Evolutionary conservation across 2,113 vertebrate genomes (phyloP).

Genomic region (Caloenas nicobarica): DNA sequence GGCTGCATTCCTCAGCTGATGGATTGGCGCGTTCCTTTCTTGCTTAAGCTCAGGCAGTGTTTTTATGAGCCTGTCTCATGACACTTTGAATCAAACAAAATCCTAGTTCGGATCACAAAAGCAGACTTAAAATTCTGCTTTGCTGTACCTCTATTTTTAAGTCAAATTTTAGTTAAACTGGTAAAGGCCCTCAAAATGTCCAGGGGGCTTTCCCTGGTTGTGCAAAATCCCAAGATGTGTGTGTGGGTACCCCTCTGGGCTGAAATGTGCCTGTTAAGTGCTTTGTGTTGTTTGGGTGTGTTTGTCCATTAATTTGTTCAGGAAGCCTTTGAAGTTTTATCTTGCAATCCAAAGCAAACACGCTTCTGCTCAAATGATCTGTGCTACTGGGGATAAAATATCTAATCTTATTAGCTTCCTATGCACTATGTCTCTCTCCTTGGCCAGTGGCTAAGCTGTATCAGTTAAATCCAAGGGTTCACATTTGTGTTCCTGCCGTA

Average conservation of each 20-base stretch:
- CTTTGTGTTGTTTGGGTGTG: slow-evolving; percentile 35
- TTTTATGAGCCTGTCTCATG: slow-evolving; percentile 77
- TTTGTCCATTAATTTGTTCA: slow-evolving; percentile 59
- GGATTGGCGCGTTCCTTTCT: slow-evolving; percentile 72
- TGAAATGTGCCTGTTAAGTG: background rate
- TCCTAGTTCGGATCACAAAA: slow-evolving; percentile 56
- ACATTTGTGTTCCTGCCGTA: background rate
- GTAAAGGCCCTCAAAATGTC: background rate
- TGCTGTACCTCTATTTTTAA: background rate
- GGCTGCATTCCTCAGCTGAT: slow-evolving; percentile 77
- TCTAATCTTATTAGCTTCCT: slow-evolving; percentile 50
- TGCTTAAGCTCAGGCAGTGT: slow-evolving; percentile 68
- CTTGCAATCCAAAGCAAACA: slow-evolving; percentile 56
- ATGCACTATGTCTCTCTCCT: background rate
- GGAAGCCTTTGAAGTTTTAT: slow-evolving; percentile 62
- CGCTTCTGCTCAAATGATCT: slow-evolving; percentile 44
- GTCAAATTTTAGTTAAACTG: slow-evolving; percentile 7
- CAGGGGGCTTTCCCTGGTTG: background rate
- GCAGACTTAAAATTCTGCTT: slow-evolving; percentile 48
- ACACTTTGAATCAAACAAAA: slow-evolving; percentile 73
- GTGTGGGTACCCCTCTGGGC: background rate
- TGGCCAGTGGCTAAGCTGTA: slow-evolving; percentile 1
- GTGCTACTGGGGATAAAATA: slow-evolving; percentile 35
- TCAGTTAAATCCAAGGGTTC: background rate
- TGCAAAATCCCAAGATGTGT: background rate